Evolutionary conservation across 2,888 invertebrate species (phyloP), one percentile per base, ranked within the genome.

Genomic region (Campaea margaritaria): DNA sequence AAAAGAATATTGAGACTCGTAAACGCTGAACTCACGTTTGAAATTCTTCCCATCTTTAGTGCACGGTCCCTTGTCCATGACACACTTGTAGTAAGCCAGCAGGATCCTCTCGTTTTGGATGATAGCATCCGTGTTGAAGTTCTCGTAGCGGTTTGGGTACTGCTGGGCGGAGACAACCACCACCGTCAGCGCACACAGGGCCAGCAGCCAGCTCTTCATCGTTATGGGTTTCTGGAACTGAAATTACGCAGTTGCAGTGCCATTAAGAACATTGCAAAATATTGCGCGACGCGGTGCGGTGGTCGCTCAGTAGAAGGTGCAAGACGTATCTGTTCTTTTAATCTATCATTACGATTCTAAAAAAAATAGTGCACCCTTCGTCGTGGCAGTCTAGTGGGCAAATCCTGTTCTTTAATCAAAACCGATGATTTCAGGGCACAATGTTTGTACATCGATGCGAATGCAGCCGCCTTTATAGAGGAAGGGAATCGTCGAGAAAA

Each of bases 11-110:
- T n/a, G n/a, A n/a, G n/a, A n/a, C n/a, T n/a, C n/a, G n/a, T n/a
- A n/a, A 21, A 2, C 21, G 21, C 21, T 21, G 21, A 21, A 81
- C 91, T 85, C 68, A 91, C 92, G 85, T 81, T 91, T 92, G 48
- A 92, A 92, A 57, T 87, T 90, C 72, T 86, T 90, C 16, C 92
- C 92, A 43, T 92, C 92, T 55, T 90, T 91, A 7, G 90, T 92
- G 61, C 91, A 92, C 0, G 92, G 92, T 34, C 92, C 92, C 43
- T 88, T 91, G 54, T 92, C 91, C 92, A 92, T 92, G 46, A 92
- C 90, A 57, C 92, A 92, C 62, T 90, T 92, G 79, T 91, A 92
- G 64, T 92, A 92, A 0, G 90, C 91, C 0, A 91, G 81, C 0
- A 92, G 77, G n/a, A 91, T 87, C 53, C 91, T 81, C 41, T 92